Evolutionary conservation across 2,113 vertebrate genomes (phyloP).

Genomic region (Galbula dea): DNA sequence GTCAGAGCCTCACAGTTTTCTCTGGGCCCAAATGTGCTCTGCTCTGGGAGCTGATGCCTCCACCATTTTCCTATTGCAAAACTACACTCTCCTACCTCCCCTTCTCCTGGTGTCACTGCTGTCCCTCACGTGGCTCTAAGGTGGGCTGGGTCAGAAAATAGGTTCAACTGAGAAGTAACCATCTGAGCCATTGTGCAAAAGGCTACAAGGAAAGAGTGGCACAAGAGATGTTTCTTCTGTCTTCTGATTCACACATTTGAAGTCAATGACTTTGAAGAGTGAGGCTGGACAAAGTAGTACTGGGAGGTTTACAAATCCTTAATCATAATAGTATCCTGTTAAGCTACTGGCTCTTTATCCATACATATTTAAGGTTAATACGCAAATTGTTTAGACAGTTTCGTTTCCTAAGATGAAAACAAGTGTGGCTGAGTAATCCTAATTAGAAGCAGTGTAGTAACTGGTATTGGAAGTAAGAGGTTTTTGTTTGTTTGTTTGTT

Average conservation of each 20-base stretch:
- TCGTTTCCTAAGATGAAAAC: not conserved
- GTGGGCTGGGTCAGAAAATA: not conserved
- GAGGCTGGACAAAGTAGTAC: not conserved
- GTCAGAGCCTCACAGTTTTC: rapidly evolving
- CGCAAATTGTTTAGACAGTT: not conserved
- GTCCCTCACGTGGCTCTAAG: not conserved
- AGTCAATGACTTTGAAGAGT: not conserved
- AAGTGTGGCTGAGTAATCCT: not conserved
- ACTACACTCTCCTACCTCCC: not conserved
- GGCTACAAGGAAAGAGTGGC: not conserved
- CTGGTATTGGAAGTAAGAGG: not conserved
- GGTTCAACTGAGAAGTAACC: not conserved
- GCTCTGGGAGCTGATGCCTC: not conserved
- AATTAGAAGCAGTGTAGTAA: not conserved
- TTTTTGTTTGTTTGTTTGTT: no score
- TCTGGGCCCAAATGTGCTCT: not conserved
- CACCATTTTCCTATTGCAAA: not conserved
- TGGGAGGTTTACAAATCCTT: not conserved
- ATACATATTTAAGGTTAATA: not conserved
- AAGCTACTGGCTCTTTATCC: not conserved
- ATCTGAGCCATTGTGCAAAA: not conserved
- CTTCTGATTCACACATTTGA: not conserved
- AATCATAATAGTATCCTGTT: not conserved
- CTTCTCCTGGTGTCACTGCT: not conserved
- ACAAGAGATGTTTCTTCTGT: not conserved